Evolutionary conservation across 1,140 invertebrate species (phyloP), one percentile per base, ranked within the genome.

Genomic region (Cataglyphis hispanica): DNA sequence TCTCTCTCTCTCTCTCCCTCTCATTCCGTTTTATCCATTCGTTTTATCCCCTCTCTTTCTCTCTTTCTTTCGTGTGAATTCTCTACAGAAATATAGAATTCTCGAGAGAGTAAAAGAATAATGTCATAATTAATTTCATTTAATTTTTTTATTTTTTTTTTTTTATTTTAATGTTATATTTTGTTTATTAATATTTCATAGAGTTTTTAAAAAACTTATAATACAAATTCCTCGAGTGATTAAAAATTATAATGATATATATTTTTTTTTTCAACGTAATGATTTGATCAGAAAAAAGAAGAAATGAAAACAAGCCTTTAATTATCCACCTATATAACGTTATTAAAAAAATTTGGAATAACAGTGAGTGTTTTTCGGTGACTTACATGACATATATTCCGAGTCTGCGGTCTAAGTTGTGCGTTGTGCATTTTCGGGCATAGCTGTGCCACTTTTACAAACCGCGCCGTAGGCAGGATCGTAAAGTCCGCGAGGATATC

Each of bases 401-500:
- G 50, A 27, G 16, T 5, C 16, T 25, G 77, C 50, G 58, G 43
- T 58, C 67, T 43, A 60, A 74, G 43, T 43, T 46, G 46, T 13
- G 50, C 6, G 31, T 19, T 31, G 50, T 40, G 53, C 77, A 60
- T 72, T 81, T 72, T 81, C 67, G 67, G 78, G n/a, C 27, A 56
- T 16, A 34, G 40, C 1, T 56, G 78, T 74, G 67, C 40, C 40
- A 83, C 78, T 74, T 83, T 83, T 83, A 22, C 53, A 25, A 74
- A 31, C 50, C 19, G 34, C 34, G 19, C 31, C 76, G 27, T 25
- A n/a, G 66, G 50, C 72, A 69, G 63, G 70, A 76, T 84, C 70
- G 46, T 84, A 84, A 84, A 84, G 19, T 34, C 43, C 58, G 60
- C 81, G 76, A 84, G 81, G 81, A 84, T 84, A 84, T 77, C 70